Evolutionary conservation across 2,113 vertebrate genomes (phyloP), one percentile per base, ranked within the genome.

Genomic region (Cynocephalus volans): DNA sequence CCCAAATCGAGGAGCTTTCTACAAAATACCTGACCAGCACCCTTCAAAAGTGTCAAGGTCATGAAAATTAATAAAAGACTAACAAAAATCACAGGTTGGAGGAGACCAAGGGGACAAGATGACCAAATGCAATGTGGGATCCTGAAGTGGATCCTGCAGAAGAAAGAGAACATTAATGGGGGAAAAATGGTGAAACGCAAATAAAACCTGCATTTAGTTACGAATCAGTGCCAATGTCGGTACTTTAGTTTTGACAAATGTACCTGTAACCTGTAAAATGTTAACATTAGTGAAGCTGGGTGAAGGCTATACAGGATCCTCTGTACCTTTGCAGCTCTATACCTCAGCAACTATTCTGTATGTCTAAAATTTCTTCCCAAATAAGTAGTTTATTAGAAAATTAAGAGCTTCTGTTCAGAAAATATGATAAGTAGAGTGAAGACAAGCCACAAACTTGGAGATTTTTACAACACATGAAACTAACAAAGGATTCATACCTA

Each of bases 341-440:
- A 9, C 50, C 73, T 81, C 36, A 58, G 52, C 8, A 67, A 58
- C 84, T 85, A 75, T 48, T 62, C 70, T 77, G 18, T 24, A 21
- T 67, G 45, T 54, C 52, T 62, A 83, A 45, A 69, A 4, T 15
- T 84, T 62, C 41, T 92, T 76, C n/a, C 62, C 62, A 77, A 90
- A 54, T n/a, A 84, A 83, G 83, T 82, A 48, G n/a, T 36, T 88
- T 67, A 52, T 67, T 75, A 67, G 56, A 83, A 91, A 65, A 64
- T 31, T 21, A 89, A 79, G 79, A 89, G 64, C 26, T 73, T 93
- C 56, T 85, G 21, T 86, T 80, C 36, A 75, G 72, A 67, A 95
- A 90, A 85, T 31, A 50, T 50, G 52, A 69, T n/a, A 79, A 89
- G 54, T 81, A 92, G 81, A 80, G 41, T 52, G 21, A 60, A 88